These are phyloP conservation scores for Tigriopus japonicus DNA, from an alignment of 1,140 invertebrate species.

Conservation along the genomic window DNA sequence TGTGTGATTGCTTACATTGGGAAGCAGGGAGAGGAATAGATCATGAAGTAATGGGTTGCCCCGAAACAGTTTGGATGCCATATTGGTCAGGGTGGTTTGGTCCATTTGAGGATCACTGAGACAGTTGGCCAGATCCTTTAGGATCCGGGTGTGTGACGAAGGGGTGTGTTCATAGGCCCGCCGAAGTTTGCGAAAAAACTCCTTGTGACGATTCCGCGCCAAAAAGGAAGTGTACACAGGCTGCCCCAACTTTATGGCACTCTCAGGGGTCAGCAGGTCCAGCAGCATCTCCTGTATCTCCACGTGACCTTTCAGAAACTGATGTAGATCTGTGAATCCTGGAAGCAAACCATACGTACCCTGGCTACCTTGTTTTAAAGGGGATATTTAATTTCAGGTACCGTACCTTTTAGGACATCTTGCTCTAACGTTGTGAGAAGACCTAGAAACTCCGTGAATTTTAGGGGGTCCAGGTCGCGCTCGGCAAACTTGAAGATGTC, in stretches of 20 bases:
- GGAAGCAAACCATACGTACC: no score
- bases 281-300: constrained; percentile 6
- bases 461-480: no score
- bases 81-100: not conserved
- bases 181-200: not conserved
- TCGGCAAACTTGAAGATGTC: not conserved
- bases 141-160: not conserved
- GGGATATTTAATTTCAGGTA: no score
- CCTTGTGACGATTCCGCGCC: not conserved
- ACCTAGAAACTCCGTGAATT: no score
- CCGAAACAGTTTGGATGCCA: not conserved
- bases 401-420: no score
- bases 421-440: no score
- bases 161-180: not conserved
- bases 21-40: not conserved
- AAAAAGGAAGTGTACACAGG: not conserved
- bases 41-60: not conserved
- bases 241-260: not conserved
- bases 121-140: not conserved
- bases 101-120: not conserved
- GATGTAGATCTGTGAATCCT: constrained; percentile 5
- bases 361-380: no score
- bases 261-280: not conserved
- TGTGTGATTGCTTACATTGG: not conserved
- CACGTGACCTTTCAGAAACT: not conserved